A percentile compares a stretch with the other conserved stretches of the same genome.
These are phyloP conservation scores for Sylvilagus bachmani DNA, from an alignment of 2,113 vertebrate species.

Conservation along the genomic window DNA sequence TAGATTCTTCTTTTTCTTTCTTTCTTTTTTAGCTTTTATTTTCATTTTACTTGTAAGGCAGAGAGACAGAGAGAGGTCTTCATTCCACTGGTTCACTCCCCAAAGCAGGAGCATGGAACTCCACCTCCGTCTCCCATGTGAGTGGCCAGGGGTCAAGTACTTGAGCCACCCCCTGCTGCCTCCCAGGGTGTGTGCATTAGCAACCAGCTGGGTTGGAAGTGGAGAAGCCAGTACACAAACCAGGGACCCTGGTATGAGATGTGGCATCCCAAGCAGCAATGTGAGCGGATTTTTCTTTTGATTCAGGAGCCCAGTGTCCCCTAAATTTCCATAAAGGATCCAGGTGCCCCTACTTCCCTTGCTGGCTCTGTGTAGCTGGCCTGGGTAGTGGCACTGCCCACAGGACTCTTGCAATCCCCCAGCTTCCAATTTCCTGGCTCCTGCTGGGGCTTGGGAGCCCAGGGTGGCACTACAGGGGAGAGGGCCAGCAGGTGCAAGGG, in stretches of 20 bases:
- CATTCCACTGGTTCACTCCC: too few relatives aligned
- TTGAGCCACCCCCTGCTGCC: too few relatives aligned
- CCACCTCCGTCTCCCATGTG: too few relatives aligned
- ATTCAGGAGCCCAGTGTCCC: not conserved
- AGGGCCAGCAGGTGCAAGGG: not conserved
- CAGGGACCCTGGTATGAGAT: too few relatives aligned
- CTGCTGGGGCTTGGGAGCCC: not conserved
- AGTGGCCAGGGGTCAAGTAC: too few relatives aligned
- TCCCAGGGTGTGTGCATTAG: too few relatives aligned
- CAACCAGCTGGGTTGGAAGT: too few relatives aligned
- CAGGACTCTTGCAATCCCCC: not conserved
- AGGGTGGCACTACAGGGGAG: not conserved
- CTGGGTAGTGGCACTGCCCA: not conserved
- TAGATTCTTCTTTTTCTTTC: conserved; percentile 12
- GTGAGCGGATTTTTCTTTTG: not conserved
- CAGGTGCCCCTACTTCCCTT: not conserved
- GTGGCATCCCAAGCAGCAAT: too few relatives aligned
- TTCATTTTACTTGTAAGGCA: too few relatives aligned
- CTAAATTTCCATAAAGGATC: not conserved
- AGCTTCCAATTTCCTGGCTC: not conserved
- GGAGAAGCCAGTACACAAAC: too few relatives aligned
- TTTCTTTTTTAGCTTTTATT: not conserved
- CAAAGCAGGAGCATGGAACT: too few relatives aligned
- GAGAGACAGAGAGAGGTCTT: too few relatives aligned
- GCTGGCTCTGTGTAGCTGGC: not conserved